A percentile compares a stretch with the other conserved stretches of the same genome.
phyloP scores from a whole-genome alignment of 2,113 vertebrate species.

The Nanorana parkeri region DNA sequence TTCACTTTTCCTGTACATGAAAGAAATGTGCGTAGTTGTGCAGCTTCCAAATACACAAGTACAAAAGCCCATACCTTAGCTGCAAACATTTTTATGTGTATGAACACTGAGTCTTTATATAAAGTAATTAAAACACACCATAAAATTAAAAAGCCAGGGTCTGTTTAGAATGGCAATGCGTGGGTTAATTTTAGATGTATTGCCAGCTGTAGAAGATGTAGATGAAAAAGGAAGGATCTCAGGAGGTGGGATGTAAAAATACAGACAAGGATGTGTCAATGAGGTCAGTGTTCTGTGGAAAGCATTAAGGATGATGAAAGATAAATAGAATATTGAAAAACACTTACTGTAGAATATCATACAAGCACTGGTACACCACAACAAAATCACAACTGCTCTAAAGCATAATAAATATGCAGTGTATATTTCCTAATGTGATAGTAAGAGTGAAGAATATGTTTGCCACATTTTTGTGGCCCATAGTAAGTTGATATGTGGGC shows the following conservation, averaged over 20 bases:
- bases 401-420: too few species aligned
- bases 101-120: neutral
- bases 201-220: slow-evolving; percentile 31
- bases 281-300: slow-evolving; percentile 43
- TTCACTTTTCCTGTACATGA: too few species aligned
- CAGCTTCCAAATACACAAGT: too few species aligned
- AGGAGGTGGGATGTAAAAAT: slow-evolving; percentile 44
- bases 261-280: slow-evolving; percentile 39
- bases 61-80: too few species aligned
- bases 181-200: slow-evolving; percentile 31
- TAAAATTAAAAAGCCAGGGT: neutral
- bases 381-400: too few species aligned
- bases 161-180: slow-evolving; percentile 10
- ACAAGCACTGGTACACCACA: neutral
- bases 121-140: neutral
- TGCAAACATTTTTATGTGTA: neutral
- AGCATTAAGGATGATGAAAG: slow-evolving; percentile 6
- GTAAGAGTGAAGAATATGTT: too few species aligned
- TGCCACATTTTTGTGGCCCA: too few species aligned
- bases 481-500: too few species aligned
- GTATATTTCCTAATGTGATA: too few species aligned
- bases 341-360: slow-evolving; percentile 9
- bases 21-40: too few species aligned
- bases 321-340: neutral
- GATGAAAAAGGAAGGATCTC: slow-evolving; percentile 36